phyloP scores from a whole-genome alignment of 2,888 invertebrate genomes.

The Netelia virgata region DNA sequence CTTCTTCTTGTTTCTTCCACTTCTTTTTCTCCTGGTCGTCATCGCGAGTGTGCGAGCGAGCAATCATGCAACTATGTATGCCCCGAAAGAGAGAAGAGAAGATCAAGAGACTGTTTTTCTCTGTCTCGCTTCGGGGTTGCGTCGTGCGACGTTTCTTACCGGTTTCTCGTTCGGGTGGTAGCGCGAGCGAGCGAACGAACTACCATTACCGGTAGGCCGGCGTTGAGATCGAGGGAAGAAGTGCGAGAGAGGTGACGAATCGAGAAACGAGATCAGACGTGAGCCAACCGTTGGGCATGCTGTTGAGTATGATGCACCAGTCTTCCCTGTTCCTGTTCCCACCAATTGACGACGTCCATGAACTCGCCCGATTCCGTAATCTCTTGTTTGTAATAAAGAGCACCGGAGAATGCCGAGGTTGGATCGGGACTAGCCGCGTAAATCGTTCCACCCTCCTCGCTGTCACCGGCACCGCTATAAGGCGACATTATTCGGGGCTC shows the following conservation, averaged over 20 bases:
- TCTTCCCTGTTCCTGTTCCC: constrained; percentile 84
- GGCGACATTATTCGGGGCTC: constrained; percentile 79
- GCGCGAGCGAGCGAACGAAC: constrained; percentile 33
- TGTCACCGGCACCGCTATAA: constrained; percentile 79
- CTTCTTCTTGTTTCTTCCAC: neutral
- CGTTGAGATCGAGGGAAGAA: constrained; percentile 27
- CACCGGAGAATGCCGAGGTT: constrained; percentile 77
- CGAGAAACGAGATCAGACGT: constrained; percentile 78
- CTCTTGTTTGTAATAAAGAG: constrained; percentile 83
- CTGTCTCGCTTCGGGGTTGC: neutral
- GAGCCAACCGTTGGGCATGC: constrained; percentile 82
- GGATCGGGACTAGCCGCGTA: constrained; percentile 80
- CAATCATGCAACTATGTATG: constrained; percentile 34
- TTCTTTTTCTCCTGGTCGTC: neutral
- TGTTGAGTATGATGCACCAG: constrained; percentile 80
- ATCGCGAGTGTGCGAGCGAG: constrained; percentile 20
- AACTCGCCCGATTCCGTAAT: constrained; percentile 81
- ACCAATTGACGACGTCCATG: constrained; percentile 84
- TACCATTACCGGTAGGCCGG: constrained; percentile 4
- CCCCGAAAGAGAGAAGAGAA: neutral
- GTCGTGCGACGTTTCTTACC: constrained; percentile 51
- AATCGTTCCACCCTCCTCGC: constrained; percentile 80
- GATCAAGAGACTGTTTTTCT: neutral
- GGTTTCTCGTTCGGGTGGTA: constrained; percentile 54
- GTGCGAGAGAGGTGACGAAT: constrained; percentile 36